Percentiles rank a stretch among this genome's conserved stretches.
phyloP scores from a whole-genome alignment of 2,797 vertebrate species.

The Huso huso region DNA sequence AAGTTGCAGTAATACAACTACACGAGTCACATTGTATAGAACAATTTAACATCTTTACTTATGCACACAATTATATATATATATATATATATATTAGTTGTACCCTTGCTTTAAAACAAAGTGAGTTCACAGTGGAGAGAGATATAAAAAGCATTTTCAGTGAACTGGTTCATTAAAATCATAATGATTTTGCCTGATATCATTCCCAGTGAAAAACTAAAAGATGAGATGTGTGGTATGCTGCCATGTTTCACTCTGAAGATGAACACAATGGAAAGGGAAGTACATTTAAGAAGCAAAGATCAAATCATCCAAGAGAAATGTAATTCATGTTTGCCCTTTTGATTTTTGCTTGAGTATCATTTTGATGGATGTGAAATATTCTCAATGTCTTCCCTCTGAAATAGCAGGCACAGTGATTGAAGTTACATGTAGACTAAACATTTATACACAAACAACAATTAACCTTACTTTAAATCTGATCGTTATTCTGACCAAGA shows the following conservation, averaged over 20 bases:
- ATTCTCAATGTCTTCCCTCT: slow-evolving; percentile 17
- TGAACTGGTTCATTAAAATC: too few species aligned
- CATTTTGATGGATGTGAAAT: slow-evolving; percentile 3
- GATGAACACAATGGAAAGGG: not conserved
- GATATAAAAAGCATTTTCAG: too few species aligned
- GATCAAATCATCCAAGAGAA: slow-evolving; percentile 3
- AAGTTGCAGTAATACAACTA: too few species aligned
- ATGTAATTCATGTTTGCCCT: not conserved
- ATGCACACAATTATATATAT: too few species aligned
- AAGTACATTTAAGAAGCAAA: not conserved
- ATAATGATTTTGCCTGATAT: too few species aligned
- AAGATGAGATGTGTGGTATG: not conserved
- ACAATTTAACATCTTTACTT: too few species aligned
- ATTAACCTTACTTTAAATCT: not conserved
- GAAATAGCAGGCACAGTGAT: slow-evolving; percentile 13
- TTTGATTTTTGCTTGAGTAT: not conserved
- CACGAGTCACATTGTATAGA: too few species aligned
- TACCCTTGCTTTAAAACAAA: too few species aligned
- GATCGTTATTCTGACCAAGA: too few species aligned
- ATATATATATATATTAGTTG: too few species aligned
- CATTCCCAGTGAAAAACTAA: not conserved
- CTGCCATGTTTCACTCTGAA: not conserved
- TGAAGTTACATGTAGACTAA: slow-evolving; percentile 10
- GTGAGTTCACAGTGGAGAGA: too few species aligned
- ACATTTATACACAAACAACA: slow-evolving; percentile 26